Base-by-base conservation (phyloP, 2,888 invertebrate genomes). In the Onthophagus sagittarius region DNA sequence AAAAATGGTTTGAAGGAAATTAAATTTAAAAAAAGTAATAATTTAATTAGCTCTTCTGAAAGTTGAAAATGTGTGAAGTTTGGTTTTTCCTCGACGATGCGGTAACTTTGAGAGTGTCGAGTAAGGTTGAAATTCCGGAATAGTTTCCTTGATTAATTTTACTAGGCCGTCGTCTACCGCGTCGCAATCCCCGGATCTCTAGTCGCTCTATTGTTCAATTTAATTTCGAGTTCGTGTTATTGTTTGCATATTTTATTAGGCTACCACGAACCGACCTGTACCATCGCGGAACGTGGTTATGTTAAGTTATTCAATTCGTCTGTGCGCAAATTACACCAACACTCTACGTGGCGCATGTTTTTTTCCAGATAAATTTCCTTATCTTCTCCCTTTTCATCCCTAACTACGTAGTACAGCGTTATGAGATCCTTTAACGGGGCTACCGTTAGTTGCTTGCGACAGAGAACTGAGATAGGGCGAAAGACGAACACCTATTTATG, bases 101-200 rank as follows among this genome's bases (percentile, higher is more conserved):
- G 39, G 9, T 11, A 53, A 53, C 39, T 53, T 11, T 53, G 39
- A 53, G 39, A 53, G 11, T 9, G 64, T 13, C 67, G 23, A 23
- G 15, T n/a, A 15, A 76, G 77, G 78, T 79, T 78, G 79, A 78
- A 78, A 77, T 78, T 76, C 78, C 71, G 77, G 76, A 74, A 79
- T 77, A 75, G 77, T 76, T 79, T 79, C 78, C 79, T 80, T 80
- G 79, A 81, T 81, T 81, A 81, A 81, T 81, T 80, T 79, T 77
- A 76, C 75, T 74, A 73, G 73, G 71, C 71, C 67, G 67, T 4
- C 31, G 31, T n/a, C 23, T 7, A n/a, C 15, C 23, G 23, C 3
- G 23, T 31, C 5, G 67, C 67, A 23, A 67, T 31, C 67, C 67
- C 31, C 15, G 31, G 31, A 31, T 32, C 32, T 67, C 32, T 9